These are phyloP conservation scores for Corydoras sp. DNA, from an alignment of 2,113 vertebrate species.

Conservation along the genomic window DNA sequence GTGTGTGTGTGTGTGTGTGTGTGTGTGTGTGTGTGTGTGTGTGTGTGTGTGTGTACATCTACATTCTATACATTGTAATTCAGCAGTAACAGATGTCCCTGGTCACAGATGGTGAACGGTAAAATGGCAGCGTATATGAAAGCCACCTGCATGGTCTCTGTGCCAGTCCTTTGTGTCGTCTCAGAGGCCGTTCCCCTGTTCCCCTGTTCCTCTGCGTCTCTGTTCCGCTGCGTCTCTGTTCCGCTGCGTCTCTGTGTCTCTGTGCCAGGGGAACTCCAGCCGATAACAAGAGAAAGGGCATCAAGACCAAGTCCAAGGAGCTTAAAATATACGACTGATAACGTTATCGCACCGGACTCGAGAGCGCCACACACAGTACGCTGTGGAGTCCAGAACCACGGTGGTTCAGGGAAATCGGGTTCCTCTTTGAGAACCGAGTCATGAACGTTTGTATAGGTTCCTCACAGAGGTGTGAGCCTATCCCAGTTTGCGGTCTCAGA, in stretches of 20 bases:
- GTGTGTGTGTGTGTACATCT: no score
- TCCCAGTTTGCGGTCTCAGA: not conserved
- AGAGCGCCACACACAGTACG: not conserved
- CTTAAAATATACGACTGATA: not conserved
- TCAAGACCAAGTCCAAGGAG: not conserved
- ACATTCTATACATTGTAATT: not conserved
- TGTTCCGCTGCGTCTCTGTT: not conserved
- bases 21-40: no score
- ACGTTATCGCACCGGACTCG: not conserved
- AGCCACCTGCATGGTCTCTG: slow-evolving; percentile 10
- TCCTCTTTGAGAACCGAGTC: no score
- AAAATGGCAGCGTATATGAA: slow-evolving; percentile 7
- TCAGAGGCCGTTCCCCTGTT: not conserved
- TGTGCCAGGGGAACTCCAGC: slow-evolving; percentile 27
- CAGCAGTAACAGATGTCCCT: slow-evolving; percentile 23
- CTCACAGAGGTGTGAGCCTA: not conserved
- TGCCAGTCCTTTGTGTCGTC: slow-evolving; percentile 19
- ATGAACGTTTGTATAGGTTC: no score
- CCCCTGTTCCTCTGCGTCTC: not conserved
- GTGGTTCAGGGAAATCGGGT: not conserved
- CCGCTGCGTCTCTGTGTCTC: not conserved
- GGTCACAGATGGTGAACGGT: slow-evolving; percentile 28
- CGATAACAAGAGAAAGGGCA: not conserved
- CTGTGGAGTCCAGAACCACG: not conserved
- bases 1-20: no score